A percentile compares a stretch with the other conserved stretches of the same genome.
These are phyloP conservation scores for Cataglyphis albicans DNA, from an alignment of 2,888 invertebrate genomes.

Conservation along the genomic window DNA sequence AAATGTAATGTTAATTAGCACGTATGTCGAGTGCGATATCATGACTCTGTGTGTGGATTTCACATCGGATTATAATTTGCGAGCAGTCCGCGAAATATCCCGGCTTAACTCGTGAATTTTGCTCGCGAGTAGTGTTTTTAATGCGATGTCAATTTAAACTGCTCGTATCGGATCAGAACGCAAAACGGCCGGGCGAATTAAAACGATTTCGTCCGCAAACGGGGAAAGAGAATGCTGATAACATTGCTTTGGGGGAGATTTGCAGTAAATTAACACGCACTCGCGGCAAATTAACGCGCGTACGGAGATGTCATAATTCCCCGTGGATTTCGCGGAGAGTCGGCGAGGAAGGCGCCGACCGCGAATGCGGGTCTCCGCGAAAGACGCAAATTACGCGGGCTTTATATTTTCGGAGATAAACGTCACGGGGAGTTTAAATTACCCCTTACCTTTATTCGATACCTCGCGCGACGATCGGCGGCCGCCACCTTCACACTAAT, in stretches of 20 bases:
- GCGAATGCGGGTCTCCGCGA: neutral
- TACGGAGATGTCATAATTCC: conserved; percentile 19
- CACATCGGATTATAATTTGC: conserved; percentile 37
- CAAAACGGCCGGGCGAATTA: conserved; percentile 28
- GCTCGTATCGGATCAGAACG: conserved; percentile 36
- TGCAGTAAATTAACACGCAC: neutral
- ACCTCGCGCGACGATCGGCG: conserved; percentile 40
- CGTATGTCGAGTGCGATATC: conserved; percentile 33
- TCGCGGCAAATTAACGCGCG: conserved; percentile 24
- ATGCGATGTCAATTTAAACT: conserved; percentile 50
- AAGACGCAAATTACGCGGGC: conserved; percentile 25
- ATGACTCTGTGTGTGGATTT: conserved; percentile 39
- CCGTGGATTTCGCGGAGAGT: conserved; percentile 14
- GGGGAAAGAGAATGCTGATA: neutral
- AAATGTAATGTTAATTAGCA: conserved; percentile 55
- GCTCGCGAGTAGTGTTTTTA: conserved; percentile 29
- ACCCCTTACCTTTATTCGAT: conserved; percentile 63
- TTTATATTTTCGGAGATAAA: conserved; percentile 58
- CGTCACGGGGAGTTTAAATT: conserved; percentile 64
- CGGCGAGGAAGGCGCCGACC: conserved; percentile 9
- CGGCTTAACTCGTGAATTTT: conserved; percentile 29
- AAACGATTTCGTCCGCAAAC: conserved; percentile 10
- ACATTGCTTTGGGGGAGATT: conserved; percentile 7
- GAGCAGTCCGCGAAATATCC: conserved; percentile 9
- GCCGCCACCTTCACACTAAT: conserved; percentile 65